These are phyloP conservation scores for Odontocerum albicorne DNA, from an alignment of 2,888 invertebrate species.

Conservation along the genomic window DNA sequence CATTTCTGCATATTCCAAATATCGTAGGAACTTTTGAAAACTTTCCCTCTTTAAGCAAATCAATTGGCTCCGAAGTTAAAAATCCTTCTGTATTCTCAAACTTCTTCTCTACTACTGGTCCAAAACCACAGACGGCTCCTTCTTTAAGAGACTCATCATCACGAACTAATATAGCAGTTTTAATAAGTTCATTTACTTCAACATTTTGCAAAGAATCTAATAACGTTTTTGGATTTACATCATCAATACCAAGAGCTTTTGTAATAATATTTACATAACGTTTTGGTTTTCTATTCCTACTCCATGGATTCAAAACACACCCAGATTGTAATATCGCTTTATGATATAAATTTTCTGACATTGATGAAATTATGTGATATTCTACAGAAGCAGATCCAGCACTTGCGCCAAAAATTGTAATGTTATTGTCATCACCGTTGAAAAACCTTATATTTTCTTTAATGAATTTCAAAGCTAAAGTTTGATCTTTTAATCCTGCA, in stretches of 20 bases:
- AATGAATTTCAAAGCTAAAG: conserved; percentile 24
- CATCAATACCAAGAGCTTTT: not conserved
- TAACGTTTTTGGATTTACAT: not conserved
- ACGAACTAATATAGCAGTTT: not conserved
- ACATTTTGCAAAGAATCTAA: conserved; percentile 2
- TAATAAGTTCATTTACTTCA: conserved; percentile 39
- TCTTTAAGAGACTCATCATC: not conserved
- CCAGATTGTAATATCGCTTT: conserved; percentile 29
- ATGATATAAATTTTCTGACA: conserved; percentile 22
- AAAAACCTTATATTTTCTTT: conserved; percentile 25
- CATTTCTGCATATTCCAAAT: conserved; percentile 58
- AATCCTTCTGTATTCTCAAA: conserved; percentile 11
- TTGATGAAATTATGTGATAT: conserved; percentile 24
- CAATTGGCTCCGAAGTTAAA: conserved; percentile 46
- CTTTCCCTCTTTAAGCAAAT: conserved; percentile 46
- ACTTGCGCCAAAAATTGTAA: conserved; percentile 26
- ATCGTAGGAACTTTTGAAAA: conserved; percentile 54
- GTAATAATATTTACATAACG: not conserved
- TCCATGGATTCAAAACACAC: conserved; percentile 24
- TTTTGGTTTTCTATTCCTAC: conserved; percentile 41
- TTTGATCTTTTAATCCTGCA: conserved; percentile 27
- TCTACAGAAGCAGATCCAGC: conserved; percentile 28
- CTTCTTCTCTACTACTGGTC: conserved; percentile 21
- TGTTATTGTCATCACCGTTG: conserved; percentile 21
- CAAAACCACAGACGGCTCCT: conserved; percentile 41